phyloP scores from a whole-genome alignment of 1,140 invertebrate genomes.

The Triops cancriformis region DNA sequence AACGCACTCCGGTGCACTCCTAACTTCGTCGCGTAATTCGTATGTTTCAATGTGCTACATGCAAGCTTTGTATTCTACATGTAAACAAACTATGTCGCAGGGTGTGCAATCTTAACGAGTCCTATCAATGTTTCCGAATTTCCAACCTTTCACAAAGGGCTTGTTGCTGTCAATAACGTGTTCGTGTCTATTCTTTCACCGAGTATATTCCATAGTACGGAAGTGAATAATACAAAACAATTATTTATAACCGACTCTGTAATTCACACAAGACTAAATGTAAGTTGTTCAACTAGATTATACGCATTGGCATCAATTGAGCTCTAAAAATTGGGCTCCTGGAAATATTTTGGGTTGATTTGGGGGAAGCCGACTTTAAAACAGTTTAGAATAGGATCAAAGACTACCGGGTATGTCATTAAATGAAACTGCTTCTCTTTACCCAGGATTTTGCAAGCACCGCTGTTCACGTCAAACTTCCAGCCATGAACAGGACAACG shows the following conservation, averaged over 20 bases:
- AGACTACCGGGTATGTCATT: slow-evolving; percentile 14
- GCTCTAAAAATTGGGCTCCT: neutral
- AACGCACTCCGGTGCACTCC: no score
- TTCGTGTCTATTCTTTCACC: neutral
- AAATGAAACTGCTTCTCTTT: neutral
- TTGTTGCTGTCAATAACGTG: neutral
- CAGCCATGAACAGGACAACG: slow-evolving; percentile 37
- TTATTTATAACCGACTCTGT: neutral
- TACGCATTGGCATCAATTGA: no score
- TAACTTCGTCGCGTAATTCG: neutral
- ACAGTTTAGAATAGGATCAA: neutral
- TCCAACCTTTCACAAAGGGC: neutral
- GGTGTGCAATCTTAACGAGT: neutral
- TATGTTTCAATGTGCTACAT: neutral
- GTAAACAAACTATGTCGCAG: neutral
- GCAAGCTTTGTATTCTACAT: neutral
- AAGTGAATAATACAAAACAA: neutral
- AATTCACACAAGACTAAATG: no score
- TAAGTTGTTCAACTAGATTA: no score
- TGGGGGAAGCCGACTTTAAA: slow-evolving; percentile 17
- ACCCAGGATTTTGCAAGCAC: slow-evolving; percentile 22
- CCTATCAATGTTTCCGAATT: neutral
- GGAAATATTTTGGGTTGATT: slow-evolving; percentile 17
- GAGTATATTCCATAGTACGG: neutral
- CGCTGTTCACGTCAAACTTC: slow-evolving; percentile 34